Conservation (phyloP, 2,888 invertebrate species). For the Lapara coniferarum region DNA sequence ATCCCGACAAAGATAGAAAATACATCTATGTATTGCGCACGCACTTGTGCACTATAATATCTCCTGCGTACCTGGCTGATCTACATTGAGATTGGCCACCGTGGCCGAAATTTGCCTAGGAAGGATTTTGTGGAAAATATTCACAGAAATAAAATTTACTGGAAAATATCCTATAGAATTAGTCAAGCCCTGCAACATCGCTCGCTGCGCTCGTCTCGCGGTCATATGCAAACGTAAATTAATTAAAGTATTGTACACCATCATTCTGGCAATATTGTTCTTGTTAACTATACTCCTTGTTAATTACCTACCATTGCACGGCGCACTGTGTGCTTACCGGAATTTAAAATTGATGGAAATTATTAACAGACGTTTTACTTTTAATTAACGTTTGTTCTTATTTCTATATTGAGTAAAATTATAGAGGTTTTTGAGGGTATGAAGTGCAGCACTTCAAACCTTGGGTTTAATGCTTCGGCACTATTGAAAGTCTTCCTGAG, state of each 20-base stretch:
- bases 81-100: too few species aligned
- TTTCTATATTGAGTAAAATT: not conserved
- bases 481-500: too few species aligned
- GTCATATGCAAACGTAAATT: conserved; percentile 23
- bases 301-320: not conserved
- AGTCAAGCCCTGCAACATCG: not conserved
- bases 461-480: too few species aligned
- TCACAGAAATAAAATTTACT: not conserved
- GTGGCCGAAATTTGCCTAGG: too few species aligned
- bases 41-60: too few species aligned
- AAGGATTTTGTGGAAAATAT: too few species aligned
- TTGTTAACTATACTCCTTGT: conserved; percentile 16
- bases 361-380: conserved; percentile 1
- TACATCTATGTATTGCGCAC: too few species aligned
- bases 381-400: not conserved
- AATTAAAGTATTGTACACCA: conserved; percentile 23
- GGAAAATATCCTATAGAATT: not conserved
- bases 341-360: conserved; percentile 19
- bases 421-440: too few species aligned
- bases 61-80: too few species aligned
- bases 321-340: not conserved
- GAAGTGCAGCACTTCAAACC: too few species aligned
- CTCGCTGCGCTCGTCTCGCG: conserved; percentile 3
- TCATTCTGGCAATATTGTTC: conserved; percentile 1
- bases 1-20: too few species aligned